Conservation (phyloP, 2,888 invertebrate genomes). For the Cepaea hortensis region DNA sequence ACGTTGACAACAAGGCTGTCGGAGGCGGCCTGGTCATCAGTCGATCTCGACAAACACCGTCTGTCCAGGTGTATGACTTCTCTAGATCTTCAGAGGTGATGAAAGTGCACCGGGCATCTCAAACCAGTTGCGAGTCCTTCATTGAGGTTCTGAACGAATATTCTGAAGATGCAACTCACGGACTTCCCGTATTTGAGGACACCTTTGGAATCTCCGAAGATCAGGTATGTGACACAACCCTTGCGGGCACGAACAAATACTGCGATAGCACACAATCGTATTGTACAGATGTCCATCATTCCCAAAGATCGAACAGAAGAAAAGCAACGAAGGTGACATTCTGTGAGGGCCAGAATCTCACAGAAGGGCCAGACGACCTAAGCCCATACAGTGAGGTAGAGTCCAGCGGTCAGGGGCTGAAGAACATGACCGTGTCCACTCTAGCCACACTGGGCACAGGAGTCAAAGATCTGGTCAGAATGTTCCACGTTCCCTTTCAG, state of each 20-base stretch:
- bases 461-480: slow-evolving; percentile 45
- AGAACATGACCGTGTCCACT: slow-evolving; percentile 32
- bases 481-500: slow-evolving; percentile 43
- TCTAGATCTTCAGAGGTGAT: slow-evolving; percentile 10
- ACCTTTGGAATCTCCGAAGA: slow-evolving; percentile 33
- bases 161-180: slow-evolving; percentile 24
- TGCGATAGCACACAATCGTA: too few relatives aligned
- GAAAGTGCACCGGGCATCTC: slow-evolving; percentile 36
- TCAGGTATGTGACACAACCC: too few relatives aligned
- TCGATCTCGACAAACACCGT: slow-evolving; percentile 2
- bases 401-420: neutral
- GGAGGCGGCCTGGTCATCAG: neutral
- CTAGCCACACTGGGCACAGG: slow-evolving; percentile 40
- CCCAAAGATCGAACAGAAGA: too few relatives aligned
- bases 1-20: neutral
- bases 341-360: neutral
- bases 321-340: neutral
- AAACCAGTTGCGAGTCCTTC: slow-evolving; percentile 42
- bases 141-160: neutral
- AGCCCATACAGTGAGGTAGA: neutral
- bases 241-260: too few relatives aligned
- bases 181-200: slow-evolving; percentile 45
- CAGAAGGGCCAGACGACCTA: neutral
- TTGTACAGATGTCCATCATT: too few relatives aligned
- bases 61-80: neutral